phyloP scores from a whole-genome alignment of 1,140 invertebrate genomes.

The Mizuhopecten yessoensis region DNA sequence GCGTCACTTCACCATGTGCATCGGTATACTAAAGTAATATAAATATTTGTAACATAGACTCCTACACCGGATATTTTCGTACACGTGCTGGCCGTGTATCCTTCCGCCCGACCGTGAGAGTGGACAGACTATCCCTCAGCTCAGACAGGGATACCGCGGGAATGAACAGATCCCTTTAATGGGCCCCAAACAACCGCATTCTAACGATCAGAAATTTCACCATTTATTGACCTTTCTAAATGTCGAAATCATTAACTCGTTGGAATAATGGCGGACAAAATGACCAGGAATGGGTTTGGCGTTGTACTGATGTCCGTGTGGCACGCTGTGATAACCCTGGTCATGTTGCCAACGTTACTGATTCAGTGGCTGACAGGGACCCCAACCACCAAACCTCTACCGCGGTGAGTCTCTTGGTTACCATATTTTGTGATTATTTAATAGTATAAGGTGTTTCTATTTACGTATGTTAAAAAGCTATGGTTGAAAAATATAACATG shows the following conservation, averaged over 20 bases:
- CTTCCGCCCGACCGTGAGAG: background rate
- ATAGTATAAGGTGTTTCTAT: no score
- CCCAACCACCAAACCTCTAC: background rate
- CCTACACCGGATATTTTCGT: background rate
- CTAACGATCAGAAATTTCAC: background rate
- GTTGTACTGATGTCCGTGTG: background rate
- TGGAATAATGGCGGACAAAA: slow-evolving; percentile 2
- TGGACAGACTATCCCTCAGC: background rate
- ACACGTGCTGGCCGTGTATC: background rate
- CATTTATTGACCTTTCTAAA: background rate
- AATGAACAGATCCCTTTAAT: background rate
- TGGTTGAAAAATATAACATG: no score
- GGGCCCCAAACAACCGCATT: background rate
- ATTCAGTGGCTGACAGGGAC: background rate
- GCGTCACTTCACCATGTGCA: background rate
- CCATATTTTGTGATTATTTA: no score
- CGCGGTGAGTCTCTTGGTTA: background rate
- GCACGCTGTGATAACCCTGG: slow-evolving; percentile 7
- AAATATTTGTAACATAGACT: slow-evolving; percentile 4
- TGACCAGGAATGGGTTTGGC: background rate
- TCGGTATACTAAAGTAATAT: background rate
- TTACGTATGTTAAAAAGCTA: no score
- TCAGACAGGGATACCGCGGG: background rate
- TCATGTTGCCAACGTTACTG: background rate
- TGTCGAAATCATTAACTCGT: background rate